phyloP scores from a whole-genome alignment of 2,797 vertebrate species.

The Aplochiton taeniatus region DNA sequence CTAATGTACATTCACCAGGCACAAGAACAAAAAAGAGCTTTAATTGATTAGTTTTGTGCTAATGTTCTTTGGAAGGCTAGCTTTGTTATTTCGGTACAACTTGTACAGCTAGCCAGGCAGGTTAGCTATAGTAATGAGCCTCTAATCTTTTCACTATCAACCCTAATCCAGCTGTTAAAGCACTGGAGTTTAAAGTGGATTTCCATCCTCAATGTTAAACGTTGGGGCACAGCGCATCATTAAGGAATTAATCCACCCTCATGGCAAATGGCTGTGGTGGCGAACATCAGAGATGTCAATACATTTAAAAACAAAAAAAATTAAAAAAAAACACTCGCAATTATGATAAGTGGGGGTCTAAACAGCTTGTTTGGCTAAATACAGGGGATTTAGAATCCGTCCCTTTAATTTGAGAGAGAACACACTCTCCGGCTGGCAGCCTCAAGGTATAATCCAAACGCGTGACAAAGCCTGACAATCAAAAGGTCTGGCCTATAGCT shows the following conservation, averaged over 20 bases:
- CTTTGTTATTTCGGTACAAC: no score
- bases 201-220: constrained; percentile 47
- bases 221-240: constrained; percentile 63
- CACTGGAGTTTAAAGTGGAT: constrained; percentile 27
- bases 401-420: constrained; percentile 73
- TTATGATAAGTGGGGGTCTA: constrained; percentile 69
- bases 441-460: constrained; percentile 74
- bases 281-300: constrained; percentile 65
- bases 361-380: constrained; percentile 76
- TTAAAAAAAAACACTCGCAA: constrained; percentile 68
- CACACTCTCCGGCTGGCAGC: constrained; percentile 65
- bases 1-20: no score
- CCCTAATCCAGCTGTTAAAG: no score
- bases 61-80: no score
- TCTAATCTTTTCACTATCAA: constrained; percentile 22
- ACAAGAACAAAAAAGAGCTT: no score
- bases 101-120: no score
- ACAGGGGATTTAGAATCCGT: constrained; percentile 71
- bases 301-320: no score
- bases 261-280: constrained; percentile 61
- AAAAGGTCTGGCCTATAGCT: constrained; percentile 63
- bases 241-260: constrained; percentile 68
- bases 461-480: constrained; percentile 75
- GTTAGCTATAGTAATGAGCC: no score
- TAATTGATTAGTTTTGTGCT: no score